Conservation (phyloP, 2,113 vertebrate genomes). For the Excalfactoria chinensis region DNA sequence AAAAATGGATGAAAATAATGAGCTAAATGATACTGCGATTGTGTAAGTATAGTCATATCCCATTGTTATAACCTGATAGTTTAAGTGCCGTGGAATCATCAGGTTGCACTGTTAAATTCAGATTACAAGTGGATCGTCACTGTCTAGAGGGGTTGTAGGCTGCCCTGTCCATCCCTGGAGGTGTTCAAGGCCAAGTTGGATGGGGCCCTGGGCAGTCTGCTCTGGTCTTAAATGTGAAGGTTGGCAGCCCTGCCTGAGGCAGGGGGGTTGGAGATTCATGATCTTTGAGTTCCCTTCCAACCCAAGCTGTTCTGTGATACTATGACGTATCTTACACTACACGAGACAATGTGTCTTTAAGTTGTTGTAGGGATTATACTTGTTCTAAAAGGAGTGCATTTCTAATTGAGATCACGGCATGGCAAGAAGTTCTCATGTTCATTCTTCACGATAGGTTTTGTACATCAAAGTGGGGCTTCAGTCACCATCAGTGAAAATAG, state of each 20-base stretch:
- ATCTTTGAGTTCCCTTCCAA: too few species aligned
- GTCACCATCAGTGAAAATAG: neutral
- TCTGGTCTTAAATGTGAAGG: too few species aligned
- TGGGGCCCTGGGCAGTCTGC: too few species aligned
- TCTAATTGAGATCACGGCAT: neutral
- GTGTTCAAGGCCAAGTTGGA: too few species aligned
- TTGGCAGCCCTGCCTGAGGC: too few species aligned
- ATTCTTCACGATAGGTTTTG: neutral
- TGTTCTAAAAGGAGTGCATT: slow-evolving; percentile 18
- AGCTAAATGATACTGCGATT: neutral
- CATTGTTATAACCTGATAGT: neutral
- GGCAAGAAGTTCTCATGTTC: neutral
- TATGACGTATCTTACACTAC: neutral
- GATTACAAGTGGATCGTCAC: neutral
- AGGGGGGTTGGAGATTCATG: too few species aligned
- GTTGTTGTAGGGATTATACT: neutral
- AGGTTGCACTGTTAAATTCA: neutral
- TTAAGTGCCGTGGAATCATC: slow-evolving; percentile 6
- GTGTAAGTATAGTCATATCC: neutral
- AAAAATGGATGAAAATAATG: neutral
- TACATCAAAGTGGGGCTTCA: neutral
- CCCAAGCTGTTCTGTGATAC: neutral
- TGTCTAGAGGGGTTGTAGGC: neutral
- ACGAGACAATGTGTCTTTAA: neutral
- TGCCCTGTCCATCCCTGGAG: too few species aligned